These are phyloP conservation scores for Mormoops blainvillei DNA, from an alignment of 2,113 vertebrate species.

Conservation along the genomic window DNA sequence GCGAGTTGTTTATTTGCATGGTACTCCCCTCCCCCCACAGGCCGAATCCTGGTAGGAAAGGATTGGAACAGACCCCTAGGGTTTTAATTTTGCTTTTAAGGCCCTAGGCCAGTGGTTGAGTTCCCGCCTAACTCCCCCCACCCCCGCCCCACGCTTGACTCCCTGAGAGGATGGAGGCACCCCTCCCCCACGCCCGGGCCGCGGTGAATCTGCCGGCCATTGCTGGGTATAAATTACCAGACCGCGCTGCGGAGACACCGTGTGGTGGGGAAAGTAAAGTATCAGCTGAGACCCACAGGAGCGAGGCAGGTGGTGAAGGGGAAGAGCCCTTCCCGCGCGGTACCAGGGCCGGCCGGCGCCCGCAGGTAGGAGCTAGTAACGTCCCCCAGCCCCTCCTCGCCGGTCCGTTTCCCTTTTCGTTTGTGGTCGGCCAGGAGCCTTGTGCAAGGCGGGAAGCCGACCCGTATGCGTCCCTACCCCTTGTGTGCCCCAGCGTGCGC, in stretches of 20 bases:
- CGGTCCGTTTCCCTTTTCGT: conserved; percentile 56
- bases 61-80: not conserved
- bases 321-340: not conserved
- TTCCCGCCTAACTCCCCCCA: not conserved
- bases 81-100: conserved; percentile 13
- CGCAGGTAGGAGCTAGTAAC: conserved; percentile 58
- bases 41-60: conserved; percentile 34
- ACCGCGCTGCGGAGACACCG: not conserved
- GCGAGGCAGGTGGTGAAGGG: not conserved
- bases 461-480: conserved; percentile 57
- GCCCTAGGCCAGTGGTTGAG: not conserved
- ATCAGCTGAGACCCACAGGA: not conserved
- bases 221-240: not conserved
- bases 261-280: not conserved
- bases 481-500: not conserved
- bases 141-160: not conserved
- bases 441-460: conserved; percentile 47
- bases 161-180: not conserved
- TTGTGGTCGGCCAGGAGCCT: conserved; percentile 56
- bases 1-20: not conserved
- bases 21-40: not conserved
- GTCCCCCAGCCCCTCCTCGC: not conserved
- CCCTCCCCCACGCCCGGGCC: not conserved
- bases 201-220: not conserved
- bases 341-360: not conserved